Evolutionary conservation across 2,797 vertebrate genomes (phyloP), one percentile per base, ranked within the genome.

Genomic region (Enteromius anoplus): DNA sequence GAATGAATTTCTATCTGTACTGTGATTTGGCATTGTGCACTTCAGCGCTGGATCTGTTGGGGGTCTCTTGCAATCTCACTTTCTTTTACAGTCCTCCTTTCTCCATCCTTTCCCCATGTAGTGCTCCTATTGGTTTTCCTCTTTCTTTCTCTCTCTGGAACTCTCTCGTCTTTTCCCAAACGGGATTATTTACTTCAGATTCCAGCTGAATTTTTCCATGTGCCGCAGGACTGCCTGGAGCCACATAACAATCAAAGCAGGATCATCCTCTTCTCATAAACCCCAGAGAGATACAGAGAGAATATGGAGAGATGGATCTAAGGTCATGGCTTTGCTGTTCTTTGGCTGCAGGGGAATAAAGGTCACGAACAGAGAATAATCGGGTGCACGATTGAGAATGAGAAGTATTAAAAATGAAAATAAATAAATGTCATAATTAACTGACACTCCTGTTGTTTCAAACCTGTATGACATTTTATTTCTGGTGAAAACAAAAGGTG

Each of bases 131-230:
- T 82, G 64, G 70, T 78, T 55, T 71, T 71, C 68, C 51, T 51
- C 75, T 26, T 32, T 17, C 19, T 51, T 17, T 49, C 9, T 58
- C 66, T 84, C 58, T 72, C 84, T 80, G 58, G 69, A 70, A 78
- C 60, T 78, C 32, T 86, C 78, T 82, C 32, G 49, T 84, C 85
- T 66, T 85, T 40, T 80, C 65, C 80, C 84, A 92, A 88, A 90
- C 79, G 92, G 93, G 93, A 94, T 94, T 95, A 94, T 95, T 95
- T 95, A 93, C 93, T 90, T 91, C 91, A 92, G 85, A 92, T 92
- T 89, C 90, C 91, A 87, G 88, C 90, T 90, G 90, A 91, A 92
- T 81, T 82, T 82, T 60, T 86, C 65, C 58, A 34, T 82, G 84
- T n/a, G 92, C 93, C 93, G 85, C 87, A 88, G 92, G 92, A 94